A percentile compares a stretch with the other conserved stretches of the same genome.
phyloP scores from a whole-genome alignment of 2,888 invertebrate genomes.

The Ennomos quercinarius region DNA sequence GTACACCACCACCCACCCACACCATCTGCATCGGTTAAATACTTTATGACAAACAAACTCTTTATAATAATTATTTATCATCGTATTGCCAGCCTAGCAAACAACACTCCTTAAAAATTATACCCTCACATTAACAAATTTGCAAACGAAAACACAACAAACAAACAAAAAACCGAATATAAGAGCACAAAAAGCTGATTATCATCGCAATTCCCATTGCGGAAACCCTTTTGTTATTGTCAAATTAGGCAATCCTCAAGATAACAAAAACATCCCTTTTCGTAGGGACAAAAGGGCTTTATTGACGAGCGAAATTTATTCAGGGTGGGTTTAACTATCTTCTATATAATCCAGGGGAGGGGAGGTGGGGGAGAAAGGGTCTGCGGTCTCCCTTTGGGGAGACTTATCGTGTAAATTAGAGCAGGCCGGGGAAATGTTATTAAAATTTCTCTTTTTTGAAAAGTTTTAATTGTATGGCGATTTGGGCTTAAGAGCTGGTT shows the following conservation, averaged over 20 bases:
- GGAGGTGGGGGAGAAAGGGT: conserved; percentile 48
- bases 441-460: conserved; percentile 34
- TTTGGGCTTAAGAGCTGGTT: conserved; percentile 25
- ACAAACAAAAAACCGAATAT: conserved; percentile 48
- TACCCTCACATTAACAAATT: conserved; percentile 28
- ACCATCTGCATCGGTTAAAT: too few relatives aligned
- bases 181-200: conserved; percentile 67
- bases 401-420: conserved; percentile 58
- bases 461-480: conserved; percentile 34
- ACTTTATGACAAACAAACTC: too few relatives aligned
- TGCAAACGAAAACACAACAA: conserved; percentile 36
- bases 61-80: too few relatives aligned
- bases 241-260: conserved; percentile 86
- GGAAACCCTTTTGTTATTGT: conserved; percentile 83
- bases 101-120: conserved; percentile 26
- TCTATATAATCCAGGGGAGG: conserved; percentile 69
- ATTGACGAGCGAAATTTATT: conserved; percentile 81
- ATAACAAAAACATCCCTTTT: conserved; percentile 84
- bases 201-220: conserved; percentile 76
- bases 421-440: conserved; percentile 38
- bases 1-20: too few relatives aligned
- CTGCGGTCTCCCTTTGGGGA: conserved; percentile 42
- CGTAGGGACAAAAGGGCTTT: conserved; percentile 79
- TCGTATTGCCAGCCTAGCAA: conserved; percentile 16
- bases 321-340: conserved; percentile 82